These are phyloP conservation scores for Gryllus longicercus DNA, from an alignment of 2,888 invertebrate genomes.

Conservation along the genomic window DNA sequence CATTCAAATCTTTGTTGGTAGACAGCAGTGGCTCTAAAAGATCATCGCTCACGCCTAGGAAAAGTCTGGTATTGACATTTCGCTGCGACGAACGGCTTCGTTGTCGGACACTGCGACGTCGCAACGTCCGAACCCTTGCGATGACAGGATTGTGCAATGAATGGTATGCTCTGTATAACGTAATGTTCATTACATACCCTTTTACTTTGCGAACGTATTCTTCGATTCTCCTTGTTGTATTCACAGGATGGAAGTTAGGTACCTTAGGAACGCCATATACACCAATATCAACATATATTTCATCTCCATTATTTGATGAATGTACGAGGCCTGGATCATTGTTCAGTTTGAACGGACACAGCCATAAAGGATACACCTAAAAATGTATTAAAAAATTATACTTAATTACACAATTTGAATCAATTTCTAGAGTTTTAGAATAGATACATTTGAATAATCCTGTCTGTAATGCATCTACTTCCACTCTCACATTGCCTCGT, in stretches of 20 bases:
- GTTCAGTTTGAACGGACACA: slow-evolving; percentile 73
- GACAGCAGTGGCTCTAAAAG: no score
- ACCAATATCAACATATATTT: slow-evolving; percentile 77
- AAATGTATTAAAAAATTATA: slow-evolving; percentile 35
- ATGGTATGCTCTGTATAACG: no score
- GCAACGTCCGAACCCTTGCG: no score
- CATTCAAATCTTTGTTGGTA: no score
- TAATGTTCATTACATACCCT: slow-evolving; percentile 50
- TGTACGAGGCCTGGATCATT: slow-evolving; percentile 69
- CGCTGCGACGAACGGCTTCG: no score
- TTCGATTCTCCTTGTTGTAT: slow-evolving; percentile 67
- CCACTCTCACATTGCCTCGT: no score
- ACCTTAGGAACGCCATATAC: slow-evolving; percentile 73
- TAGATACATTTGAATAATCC: not conserved
- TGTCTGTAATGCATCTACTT: not conserved
- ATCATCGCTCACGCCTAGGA: no score
- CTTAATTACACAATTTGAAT: not conserved
- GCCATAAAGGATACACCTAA: slow-evolving; percentile 77
- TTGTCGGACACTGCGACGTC: no score
- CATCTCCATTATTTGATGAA: slow-evolving; percentile 49
- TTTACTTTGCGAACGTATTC: slow-evolving; percentile 62
- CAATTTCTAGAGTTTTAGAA: not conserved
- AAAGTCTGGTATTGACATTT: no score
- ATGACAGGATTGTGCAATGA: no score
- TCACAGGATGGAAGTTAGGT: slow-evolving; percentile 56